Evolutionary conservation across 1,140 invertebrate species (phyloP).

Genomic region (Aphaenogaster floridana): DNA sequence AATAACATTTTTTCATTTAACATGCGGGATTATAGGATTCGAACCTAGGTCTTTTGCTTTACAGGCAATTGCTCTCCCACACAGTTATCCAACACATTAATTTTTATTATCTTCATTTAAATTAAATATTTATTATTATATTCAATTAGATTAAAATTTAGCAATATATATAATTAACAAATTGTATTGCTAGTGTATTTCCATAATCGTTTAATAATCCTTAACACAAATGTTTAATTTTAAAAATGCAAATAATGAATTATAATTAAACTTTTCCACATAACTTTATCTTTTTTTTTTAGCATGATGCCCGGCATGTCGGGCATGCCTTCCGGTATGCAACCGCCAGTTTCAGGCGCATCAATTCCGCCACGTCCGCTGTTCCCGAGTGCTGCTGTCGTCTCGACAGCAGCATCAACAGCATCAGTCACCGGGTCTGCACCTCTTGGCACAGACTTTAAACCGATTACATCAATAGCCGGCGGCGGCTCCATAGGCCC

Average conservation of each 20-base stretch:
- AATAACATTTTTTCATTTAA: too few relatives aligned
- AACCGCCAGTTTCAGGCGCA: slow-evolving; percentile 87
- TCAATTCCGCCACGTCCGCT: slow-evolving; percentile 90
- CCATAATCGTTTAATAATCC: neutral
- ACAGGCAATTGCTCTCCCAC: too few relatives aligned
- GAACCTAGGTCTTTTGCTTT: too few relatives aligned
- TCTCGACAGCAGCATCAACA: slow-evolving; percentile 88
- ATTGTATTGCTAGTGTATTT: neutral
- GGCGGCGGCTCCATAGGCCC: slow-evolving; percentile 85
- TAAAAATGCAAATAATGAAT: neutral
- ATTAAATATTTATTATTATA: slow-evolving; percentile 32
- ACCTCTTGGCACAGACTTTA: slow-evolving; percentile 89
- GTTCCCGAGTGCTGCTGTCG: slow-evolving; percentile 91
- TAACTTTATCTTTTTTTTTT: slow-evolving; percentile 69
- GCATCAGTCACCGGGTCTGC: slow-evolving; percentile 83
- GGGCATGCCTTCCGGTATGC: slow-evolving; percentile 88
- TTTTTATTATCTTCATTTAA: neutral
- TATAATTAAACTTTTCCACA: neutral
- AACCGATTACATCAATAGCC: slow-evolving; percentile 88
- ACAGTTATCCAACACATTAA: too few relatives aligned
- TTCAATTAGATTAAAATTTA: neutral
- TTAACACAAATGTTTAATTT: slow-evolving; percentile 1
- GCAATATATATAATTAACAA: neutral
- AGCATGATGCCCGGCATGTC: slow-evolving; percentile 87
- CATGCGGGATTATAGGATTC: too few relatives aligned